phyloP scores from a whole-genome alignment of 2,797 vertebrate genomes.

The Anisognathus igniventris region DNA sequence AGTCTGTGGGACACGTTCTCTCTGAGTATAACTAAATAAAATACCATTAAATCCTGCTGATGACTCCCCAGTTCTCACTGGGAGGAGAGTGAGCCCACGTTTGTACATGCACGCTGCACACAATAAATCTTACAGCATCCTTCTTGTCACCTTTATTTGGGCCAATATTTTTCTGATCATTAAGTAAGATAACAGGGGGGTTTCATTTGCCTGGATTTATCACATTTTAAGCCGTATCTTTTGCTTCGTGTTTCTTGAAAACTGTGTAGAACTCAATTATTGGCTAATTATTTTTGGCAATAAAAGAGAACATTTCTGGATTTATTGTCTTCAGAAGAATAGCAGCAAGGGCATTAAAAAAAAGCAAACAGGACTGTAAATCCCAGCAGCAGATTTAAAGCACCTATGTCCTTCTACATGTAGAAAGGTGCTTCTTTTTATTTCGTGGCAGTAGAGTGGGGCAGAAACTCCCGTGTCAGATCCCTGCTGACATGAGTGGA shows the following conservation, averaged over 20 bases:
- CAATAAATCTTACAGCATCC: not conserved
- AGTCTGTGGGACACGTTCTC: not conserved
- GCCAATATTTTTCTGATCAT: not conserved
- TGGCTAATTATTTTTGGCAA: not conserved
- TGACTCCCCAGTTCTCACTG: not conserved
- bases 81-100: not conserved
- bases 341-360: not conserved
- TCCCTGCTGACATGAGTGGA: not conserved
- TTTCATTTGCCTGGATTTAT: not conserved
- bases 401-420: not conserved
- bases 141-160: conserved; percentile 2
- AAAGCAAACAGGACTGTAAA: not conserved
- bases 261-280: not conserved
- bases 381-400: not conserved
- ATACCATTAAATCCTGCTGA: not conserved
- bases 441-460: not conserved
- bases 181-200: not conserved
- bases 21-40: not conserved
- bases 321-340: not conserved
- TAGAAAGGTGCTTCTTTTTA: not conserved
- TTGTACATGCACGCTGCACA: not conserved
- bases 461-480: not conserved
- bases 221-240: not conserved
- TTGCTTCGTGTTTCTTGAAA: not conserved
- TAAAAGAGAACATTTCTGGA: not conserved